Percentiles rank a stretch among this genome's conserved stretches.
These are phyloP conservation scores for Torymus auratus DNA, from an alignment of 2,888 invertebrate species.

Conservation along the genomic window DNA sequence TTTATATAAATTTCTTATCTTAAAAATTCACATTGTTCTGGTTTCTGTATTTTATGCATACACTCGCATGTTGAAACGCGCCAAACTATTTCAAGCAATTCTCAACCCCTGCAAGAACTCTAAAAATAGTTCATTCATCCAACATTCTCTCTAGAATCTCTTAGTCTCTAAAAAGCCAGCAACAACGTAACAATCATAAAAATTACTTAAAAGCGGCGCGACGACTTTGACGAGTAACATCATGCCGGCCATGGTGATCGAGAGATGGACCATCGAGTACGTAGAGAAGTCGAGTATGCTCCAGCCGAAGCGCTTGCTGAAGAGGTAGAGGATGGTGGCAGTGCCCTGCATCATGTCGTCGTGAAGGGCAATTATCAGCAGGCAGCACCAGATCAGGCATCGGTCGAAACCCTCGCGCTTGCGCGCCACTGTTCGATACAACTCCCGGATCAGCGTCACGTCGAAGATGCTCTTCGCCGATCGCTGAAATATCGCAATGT, in stretches of 20 bases:
- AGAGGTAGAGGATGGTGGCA: conserved; percentile 80
- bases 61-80: too few species aligned
- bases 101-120: too few species aligned
- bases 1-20: too few species aligned
- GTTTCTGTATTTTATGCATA: too few species aligned
- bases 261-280: conserved; percentile 78
- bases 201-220: conserved; percentile 62
- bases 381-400: conserved; percentile 77
- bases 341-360: conserved; percentile 77
- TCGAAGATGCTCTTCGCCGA: conserved; percentile 77
- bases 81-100: too few species aligned
- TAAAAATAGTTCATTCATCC: too few species aligned
- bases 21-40: too few species aligned
- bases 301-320: conserved; percentile 83
- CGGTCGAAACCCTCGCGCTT: conserved; percentile 79
- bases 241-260: conserved; percentile 79
- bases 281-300: conserved; percentile 81
- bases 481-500: conserved; percentile 72
- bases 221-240: conserved; percentile 80
- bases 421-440: conserved; percentile 80
- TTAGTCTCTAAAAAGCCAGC: too few species aligned
- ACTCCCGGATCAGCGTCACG: conserved; percentile 78
- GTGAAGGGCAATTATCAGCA: conserved; percentile 68
- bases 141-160: too few species aligned
- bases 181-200: background rate